Evolutionary conservation across 92 coral and sea anemone species (phyloP), one percentile per base, ranked within the genome.

Genomic region (Isaurus tuberculatus): DNA sequence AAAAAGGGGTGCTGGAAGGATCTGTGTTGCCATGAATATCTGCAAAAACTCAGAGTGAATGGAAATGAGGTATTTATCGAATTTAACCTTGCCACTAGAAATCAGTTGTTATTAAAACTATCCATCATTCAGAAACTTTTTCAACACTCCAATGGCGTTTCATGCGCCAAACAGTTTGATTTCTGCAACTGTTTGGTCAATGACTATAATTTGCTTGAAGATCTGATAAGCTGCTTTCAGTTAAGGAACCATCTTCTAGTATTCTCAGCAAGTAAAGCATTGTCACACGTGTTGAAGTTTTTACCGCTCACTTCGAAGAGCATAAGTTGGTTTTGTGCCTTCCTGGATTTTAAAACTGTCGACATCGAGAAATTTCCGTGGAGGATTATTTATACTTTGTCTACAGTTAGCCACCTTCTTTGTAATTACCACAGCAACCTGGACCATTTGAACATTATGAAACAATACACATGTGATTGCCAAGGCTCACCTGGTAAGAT

Each of bases 181-280:
- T 72, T 93, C 28, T 40, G 88, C 46, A 36, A 73, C 49, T 74
- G 25, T 23, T 63, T 91, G 29, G 66, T 89, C 8, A 73, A 32
- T 32, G 70, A 81, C 16, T 33, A 46, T 34, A 49, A 67, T 51
- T 57, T 91, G 30, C 32, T 89, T 17, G 69, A 51, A 20, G 67
- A 65, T 30, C 70, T 93, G 79, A 36, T 75, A 27, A 42, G 64
- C 23, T 85, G 85, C 53, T 65, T 91, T 77, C 71, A 70, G 3
- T 79, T 71, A 9, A 31, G 17, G 5, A 73, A 91, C 65, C 95
- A 93, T 11, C 80, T 84, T 81, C 88, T 93, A 19, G 93, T 83
- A 5, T 93, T 85, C 71, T 84, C 88, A 43, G 90, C 98, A 37
- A 60, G 85, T 44, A 93, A 93, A 73, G 88, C 92, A 3, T 4